phyloP scores from a whole-genome alignment of 2,888 invertebrate species.

The Azorinus chamasolen region DNA sequence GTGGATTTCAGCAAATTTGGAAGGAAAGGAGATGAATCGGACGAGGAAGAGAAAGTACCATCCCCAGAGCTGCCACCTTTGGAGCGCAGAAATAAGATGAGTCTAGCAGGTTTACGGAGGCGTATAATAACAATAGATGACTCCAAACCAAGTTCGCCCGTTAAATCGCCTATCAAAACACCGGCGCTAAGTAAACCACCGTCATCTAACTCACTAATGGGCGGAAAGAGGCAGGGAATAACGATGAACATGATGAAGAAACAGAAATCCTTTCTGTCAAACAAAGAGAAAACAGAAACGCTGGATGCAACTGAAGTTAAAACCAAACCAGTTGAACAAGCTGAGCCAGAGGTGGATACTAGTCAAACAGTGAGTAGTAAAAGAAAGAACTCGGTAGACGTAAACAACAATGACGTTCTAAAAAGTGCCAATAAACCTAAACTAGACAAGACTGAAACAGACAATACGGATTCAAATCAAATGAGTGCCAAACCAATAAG shows the following conservation, averaged over 20 bases:
- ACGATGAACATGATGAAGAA: slow-evolving; percentile 63
- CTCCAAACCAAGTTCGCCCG: slow-evolving; percentile 31
- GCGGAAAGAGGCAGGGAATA: slow-evolving; percentile 45
- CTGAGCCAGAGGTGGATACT: too few relatives aligned
- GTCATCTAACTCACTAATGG: slow-evolving; percentile 8
- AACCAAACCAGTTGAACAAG: too few relatives aligned
- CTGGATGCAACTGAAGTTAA: too few relatives aligned
- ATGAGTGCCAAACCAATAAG: too few relatives aligned
- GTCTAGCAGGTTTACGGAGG: slow-evolving; percentile 33
- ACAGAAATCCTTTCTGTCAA: slow-evolving; percentile 53
- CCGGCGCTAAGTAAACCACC: slow-evolving; percentile 27
- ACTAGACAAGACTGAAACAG: too few relatives aligned
- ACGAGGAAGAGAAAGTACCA: slow-evolving; percentile 3
- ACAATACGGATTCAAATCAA: too few relatives aligned
- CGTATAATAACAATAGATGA: slow-evolving; percentile 45
- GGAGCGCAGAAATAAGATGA: slow-evolving; percentile 32
- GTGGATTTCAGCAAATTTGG: slow-evolving; percentile 6
- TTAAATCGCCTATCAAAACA: slow-evolving; percentile 31
- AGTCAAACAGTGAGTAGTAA: too few relatives aligned
- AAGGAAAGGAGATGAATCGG: slow-evolving; percentile 14
- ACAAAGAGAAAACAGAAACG: slow-evolving; percentile 14
- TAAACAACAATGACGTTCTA: too few relatives aligned
- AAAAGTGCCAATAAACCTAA: too few relatives aligned
- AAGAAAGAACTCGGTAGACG: too few relatives aligned
- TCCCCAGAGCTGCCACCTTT: slow-evolving; percentile 31